Conservation (phyloP, 2,113 vertebrate genomes). For the Zingel zingel region DNA sequence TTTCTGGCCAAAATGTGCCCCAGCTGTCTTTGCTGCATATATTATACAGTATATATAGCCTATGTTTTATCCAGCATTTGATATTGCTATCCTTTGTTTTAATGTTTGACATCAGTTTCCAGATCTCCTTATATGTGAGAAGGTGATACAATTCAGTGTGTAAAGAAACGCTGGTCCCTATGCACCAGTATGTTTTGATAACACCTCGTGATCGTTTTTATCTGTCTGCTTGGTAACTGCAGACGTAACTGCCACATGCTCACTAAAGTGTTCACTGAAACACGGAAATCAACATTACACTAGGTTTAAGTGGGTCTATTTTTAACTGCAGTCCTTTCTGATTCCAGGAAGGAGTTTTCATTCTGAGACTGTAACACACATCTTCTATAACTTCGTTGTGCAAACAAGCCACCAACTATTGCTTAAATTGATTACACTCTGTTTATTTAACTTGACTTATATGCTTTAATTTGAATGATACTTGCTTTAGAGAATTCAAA, state of each 20-base stretch:
- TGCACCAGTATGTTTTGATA: background rate
- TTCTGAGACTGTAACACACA: conserved; percentile 2
- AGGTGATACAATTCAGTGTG: conserved; percentile 3
- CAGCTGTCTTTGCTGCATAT: conserved; percentile 64
- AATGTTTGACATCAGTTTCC: conserved; percentile 12
- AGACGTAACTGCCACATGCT: conserved; percentile 11
- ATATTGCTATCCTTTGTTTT: conserved; percentile 22
- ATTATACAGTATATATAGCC: conserved; percentile 31
- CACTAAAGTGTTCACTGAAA: background rate
- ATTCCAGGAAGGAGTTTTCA: conserved; percentile 12
- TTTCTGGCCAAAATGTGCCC: conserved; percentile 63
- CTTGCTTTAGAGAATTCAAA: background rate
- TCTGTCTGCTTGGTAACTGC: conserved; percentile 11
- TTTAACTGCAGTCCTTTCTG: conserved; percentile 19
- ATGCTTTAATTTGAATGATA: conserved; percentile 12
- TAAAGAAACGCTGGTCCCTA: background rate
- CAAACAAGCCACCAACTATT: conserved; percentile 8
- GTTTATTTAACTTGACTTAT: conserved; percentile 23
- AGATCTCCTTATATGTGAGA: background rate
- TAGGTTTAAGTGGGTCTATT: conserved; percentile 28
- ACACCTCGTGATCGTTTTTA: conserved; percentile 5
- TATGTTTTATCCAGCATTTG: conserved; percentile 18
- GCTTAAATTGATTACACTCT: conserved; percentile 23
- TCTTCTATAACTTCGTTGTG: conserved; percentile 36
- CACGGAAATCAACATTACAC: conserved; percentile 13